A percentile compares a stretch with the other conserved stretches of the same genome.
Evolutionary conservation across 1,140 invertebrate genomes (phyloP).

Genomic region (Bombus sylvicola): DNA sequence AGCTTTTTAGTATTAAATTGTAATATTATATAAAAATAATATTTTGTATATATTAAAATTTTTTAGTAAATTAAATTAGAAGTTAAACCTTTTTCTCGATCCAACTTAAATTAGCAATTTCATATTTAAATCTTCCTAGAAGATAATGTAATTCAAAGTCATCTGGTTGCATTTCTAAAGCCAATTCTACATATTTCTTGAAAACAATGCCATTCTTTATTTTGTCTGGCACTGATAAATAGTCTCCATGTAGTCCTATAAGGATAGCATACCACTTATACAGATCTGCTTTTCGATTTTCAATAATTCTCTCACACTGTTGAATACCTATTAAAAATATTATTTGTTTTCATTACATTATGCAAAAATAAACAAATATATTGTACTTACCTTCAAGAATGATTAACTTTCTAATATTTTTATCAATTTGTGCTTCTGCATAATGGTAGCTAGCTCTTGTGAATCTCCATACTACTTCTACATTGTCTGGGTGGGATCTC

Average conservation of each 20-base stretch:
- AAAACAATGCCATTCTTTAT: slow-evolving; percentile 88
- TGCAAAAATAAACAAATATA: slow-evolving; percentile 1
- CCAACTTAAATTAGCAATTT: slow-evolving; percentile 87
- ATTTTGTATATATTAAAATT: not conserved
- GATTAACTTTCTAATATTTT: slow-evolving; percentile 83
- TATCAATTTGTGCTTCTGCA: slow-evolving; percentile 80
- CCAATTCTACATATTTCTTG: slow-evolving; percentile 89
- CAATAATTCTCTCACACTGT: slow-evolving; percentile 85
- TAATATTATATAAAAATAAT: not conserved
- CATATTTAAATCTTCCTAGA: slow-evolving; percentile 88
- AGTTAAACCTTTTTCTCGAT: slow-evolving; percentile 87
- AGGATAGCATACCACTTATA: slow-evolving; percentile 93
- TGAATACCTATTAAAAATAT: slow-evolving; percentile 82
- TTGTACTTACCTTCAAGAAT: slow-evolving; percentile 83
- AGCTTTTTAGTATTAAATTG: not conserved
- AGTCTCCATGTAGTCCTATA: slow-evolving; percentile 86
- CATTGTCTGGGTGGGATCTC: slow-evolving; percentile 78
- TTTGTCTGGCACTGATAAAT: slow-evolving; percentile 86
- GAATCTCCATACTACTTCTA: slow-evolving; percentile 87
- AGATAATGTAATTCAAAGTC: slow-evolving; percentile 88
- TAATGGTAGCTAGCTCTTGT: slow-evolving; percentile 86
- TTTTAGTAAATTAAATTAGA: slow-evolving; percentile 30
- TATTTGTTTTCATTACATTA: not conserved
- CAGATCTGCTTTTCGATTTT: slow-evolving; percentile 84
- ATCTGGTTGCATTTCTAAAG: slow-evolving; percentile 86